Evolutionary conservation across 1,140 invertebrate species (phyloP), one percentile per base, ranked within the genome.

Genomic region (Pissodes strobi): DNA sequence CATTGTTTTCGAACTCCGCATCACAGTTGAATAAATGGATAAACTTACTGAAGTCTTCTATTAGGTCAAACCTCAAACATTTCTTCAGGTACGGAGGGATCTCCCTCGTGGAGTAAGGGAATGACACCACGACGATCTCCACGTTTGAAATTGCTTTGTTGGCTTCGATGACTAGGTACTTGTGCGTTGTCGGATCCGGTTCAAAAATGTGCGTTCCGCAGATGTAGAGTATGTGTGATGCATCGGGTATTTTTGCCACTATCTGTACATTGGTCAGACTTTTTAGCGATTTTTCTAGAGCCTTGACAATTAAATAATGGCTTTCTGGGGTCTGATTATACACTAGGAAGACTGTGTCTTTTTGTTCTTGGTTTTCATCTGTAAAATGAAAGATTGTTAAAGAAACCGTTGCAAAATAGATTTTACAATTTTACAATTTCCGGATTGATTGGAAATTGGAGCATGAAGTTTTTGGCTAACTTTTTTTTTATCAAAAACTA

Each of bases 311-410:
- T 9, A 53, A 25, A 43, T 69, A 69, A 56, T 71, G 69, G n/a
- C 62, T 67, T 27, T 69, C 65, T n/a, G 58, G 62, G 2, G 69
- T 69, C 17, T 68, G 68, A 21, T 58, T 71, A 43, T 59, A 67
- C 6, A 67, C 49, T 13, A 71, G 37, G 17, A 59, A 48, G 6
- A 71, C 15, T 55, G 51, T 41, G 34, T 67, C 53, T 46, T 62
- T 39, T 23, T 22, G 25, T 27, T 56, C 34, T 21, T 52, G 15
- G 13, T 17, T 27, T 21, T 52, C 55, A 19, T 64, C 65, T 60
- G 22, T 8, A 58, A 59, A 39, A 9, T 30, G 18, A 21, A n/a
- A 13, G 13, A 48, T 15, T 38, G 15, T 45, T n/a, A n/a, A 56
- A 15, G 13, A 38, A 56, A 39, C 17, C n/a, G n/a, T 57, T n/a